Evolutionary conservation across 2,888 invertebrate genomes (phyloP), one percentile per base, ranked within the genome.

Genomic region (Nomada fucata): DNA sequence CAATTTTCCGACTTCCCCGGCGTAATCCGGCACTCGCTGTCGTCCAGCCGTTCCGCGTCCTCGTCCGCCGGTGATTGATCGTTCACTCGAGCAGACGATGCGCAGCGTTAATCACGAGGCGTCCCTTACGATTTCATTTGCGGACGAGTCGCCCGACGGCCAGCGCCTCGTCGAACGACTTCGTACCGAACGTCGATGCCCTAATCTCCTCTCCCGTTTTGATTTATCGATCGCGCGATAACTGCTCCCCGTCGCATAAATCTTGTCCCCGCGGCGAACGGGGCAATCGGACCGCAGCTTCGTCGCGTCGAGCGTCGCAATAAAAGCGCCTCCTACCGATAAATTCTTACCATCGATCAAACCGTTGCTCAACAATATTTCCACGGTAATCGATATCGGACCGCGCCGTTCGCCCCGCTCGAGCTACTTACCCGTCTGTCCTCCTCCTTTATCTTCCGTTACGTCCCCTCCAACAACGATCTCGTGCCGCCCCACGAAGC

Each of bases 31-130:
- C 55, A 18, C 55, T 20, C 55, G 55, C 50, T 11, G 29, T 36
- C 29, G 13, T 60, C 29, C 47, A 29, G 15, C 1, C 13, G 42
- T 18, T 44, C 59, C 1, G 20, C n/a, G 42, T 53, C 67, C 52
- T 42, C 60, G n/a, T 79, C 69, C 15, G 52, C 23, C 23, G 13
- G 44, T 76, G 82, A 82, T 82, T 64, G 79, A 82, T 80, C 47
- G 47, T 23, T 36, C 36, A 15, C 50, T 68, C 70, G 59, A 50
- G n/a, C 53, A 0, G n/a, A 68, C 70, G 79, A 79, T 82, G 76
- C 76, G 76, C 75, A 79, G 80, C 64, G 79, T 76, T 82, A 80
- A 82, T 82, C 82, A 64, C 65, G 72, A 67, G 70, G 42, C 42
- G 70, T 63, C 65, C 55, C 20, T 79, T 61, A 50, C 72, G 11